These are phyloP conservation scores for Rynchops niger DNA, from an alignment of 2,113 vertebrate species.

Conservation along the genomic window DNA sequence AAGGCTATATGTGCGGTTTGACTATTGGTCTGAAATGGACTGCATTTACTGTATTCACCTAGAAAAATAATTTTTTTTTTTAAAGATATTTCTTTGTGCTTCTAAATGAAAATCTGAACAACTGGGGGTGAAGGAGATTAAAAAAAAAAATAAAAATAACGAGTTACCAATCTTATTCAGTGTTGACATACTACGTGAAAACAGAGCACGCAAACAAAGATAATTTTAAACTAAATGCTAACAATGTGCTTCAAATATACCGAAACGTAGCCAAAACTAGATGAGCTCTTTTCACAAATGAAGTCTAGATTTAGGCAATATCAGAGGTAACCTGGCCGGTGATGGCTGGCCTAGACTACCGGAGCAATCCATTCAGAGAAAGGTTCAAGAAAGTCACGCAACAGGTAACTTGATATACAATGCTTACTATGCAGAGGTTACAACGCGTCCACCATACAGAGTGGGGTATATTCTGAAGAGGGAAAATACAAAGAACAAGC, in stretches of 20 bases:
- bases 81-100: neutral
- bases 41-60: neutral
- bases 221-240: neutral
- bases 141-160: neutral
- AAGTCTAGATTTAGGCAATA: neutral
- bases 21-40: neutral
- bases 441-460: too few species aligned
- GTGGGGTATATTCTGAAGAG: neutral
- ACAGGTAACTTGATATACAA: rapidly evolving
- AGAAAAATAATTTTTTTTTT: neutral
- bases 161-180: neutral
- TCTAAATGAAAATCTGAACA: neutral
- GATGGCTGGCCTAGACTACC: neutral
- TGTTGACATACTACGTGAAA: neutral
- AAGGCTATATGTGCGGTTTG: neutral
- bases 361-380: neutral
- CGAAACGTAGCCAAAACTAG: neutral
- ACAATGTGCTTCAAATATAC: neutral
- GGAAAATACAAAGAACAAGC: neutral
- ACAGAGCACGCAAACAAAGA: neutral
- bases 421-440: neutral
- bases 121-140: neutral
- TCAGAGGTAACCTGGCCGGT: neutral
- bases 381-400: neutral
- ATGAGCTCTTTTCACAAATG: neutral